These are phyloP conservation scores for Stegastes partitus DNA, from an alignment of 2,113 vertebrate genomes.

Conservation along the genomic window DNA sequence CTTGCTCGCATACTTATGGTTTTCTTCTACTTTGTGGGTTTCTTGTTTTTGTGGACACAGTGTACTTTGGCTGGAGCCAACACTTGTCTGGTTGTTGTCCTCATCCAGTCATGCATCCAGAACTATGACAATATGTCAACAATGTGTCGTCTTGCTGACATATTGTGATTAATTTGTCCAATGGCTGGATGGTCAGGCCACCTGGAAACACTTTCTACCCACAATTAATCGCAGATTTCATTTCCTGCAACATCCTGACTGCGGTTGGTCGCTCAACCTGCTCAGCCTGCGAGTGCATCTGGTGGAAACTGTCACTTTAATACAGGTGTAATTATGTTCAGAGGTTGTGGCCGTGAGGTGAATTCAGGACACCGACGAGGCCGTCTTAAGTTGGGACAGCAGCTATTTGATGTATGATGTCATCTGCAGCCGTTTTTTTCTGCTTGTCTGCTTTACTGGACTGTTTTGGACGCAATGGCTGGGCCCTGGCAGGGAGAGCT, in stretches of 20 bases:
- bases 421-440: conserved; percentile 55
- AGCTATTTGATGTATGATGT: conserved; percentile 59
- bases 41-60: conserved; percentile 74
- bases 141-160: not conserved
- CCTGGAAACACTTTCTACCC: not conserved
- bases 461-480: conserved; percentile 57
- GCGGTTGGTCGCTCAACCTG: no score
- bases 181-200: not conserved
- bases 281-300: not conserved
- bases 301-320: not conserved
- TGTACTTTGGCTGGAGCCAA: conserved; percentile 43
- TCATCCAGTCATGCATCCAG: not conserved
- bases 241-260: not conserved
- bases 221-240: not conserved
- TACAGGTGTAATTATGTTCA: conserved; percentile 21
- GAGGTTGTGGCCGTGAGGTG: conserved; percentile 39
- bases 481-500: conserved; percentile 58
- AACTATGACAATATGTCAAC: not conserved
- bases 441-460: conserved; percentile 54
- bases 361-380: conserved; percentile 57
- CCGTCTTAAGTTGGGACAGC: conserved; percentile 41
- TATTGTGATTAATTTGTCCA: not conserved
- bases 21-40: conserved; percentile 60
- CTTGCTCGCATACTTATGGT: conserved; percentile 50
- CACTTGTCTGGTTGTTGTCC: conserved; percentile 7